Evolutionary conservation across 2,113 vertebrate genomes (phyloP), one percentile per base, ranked within the genome.

Genomic region (Odocoileus virginianus): DNA sequence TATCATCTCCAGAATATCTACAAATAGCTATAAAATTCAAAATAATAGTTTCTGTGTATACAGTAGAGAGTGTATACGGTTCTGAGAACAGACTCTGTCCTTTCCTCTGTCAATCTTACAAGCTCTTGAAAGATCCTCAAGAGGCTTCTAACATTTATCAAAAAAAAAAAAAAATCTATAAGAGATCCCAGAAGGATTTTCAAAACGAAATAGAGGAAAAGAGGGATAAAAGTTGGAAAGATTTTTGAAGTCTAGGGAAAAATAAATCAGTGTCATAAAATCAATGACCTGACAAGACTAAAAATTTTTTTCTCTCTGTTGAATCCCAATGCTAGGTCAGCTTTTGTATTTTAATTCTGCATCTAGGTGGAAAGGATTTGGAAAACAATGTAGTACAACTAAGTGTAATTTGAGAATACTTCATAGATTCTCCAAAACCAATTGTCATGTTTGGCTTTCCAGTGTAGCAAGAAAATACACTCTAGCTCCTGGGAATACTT

Each of bases 121-220:
- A 19, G 33, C 50, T 95, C 52, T 86, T 91, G 27, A 93, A 97
- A 98, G 50, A 57, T 45, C 83, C 71, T 54, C 52, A 96, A 95
- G 83, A 52, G 52, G 30, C 2, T 43, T 89, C 33, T 95, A 94
- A 97, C 33, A 54, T 61, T 94, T 82, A n/a, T 7, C 15, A 10
- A 19, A 21, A 33, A 16, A 74, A 16, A 74, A 36, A 54, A 91
- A 85, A 91, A 79, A 96, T 71, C 81, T 94, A 1, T 88, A 79
- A 85, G 30, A 64, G 25, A 81, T 50, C 47, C 54, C 47, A 88
- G 67, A 92, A 88, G 71, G 40, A 90, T 87, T 95, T 85, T 94
- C 82, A 95, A 97, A 97, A 64, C 45, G 79, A 89, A 96, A 97
- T 57, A 76, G 61, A 97, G n/a, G 58, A 97, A 95, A 95, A 93